phyloP scores from a whole-genome alignment of 2,888 invertebrate species.

The Oxycera nigricornis region DNA sequence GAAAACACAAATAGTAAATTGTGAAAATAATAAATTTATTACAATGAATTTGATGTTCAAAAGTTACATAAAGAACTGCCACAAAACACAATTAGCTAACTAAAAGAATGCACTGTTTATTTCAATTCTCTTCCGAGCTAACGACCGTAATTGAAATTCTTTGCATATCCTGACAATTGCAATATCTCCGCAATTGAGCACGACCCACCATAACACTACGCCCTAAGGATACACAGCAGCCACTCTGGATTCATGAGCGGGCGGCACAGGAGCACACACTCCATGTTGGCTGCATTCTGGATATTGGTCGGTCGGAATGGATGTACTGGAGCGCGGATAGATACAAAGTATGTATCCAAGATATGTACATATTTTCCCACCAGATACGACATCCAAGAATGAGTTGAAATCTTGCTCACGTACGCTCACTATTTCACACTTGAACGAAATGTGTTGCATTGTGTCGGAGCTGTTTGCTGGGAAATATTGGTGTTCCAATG shows the following conservation, averaged over 20 bases:
- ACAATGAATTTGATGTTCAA: no score
- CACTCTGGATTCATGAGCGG: background rate
- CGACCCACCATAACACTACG: background rate
- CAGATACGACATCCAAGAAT: background rate
- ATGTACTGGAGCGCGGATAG: no score
- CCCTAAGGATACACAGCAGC: background rate
- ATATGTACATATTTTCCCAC: background rate
- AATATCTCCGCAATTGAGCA: background rate
- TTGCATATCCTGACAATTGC: background rate
- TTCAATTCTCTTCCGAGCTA: no score
- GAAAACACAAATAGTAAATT: no score
- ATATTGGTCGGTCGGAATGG: no score
- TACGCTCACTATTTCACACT: background rate
- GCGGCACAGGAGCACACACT: background rate
- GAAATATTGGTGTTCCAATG: no score
- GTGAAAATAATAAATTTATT: no score
- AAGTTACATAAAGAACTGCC: no score
- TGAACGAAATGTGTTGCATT: background rate
- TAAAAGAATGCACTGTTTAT: no score
- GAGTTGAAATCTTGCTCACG: background rate
- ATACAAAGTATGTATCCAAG: background rate
- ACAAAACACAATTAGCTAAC: no score
- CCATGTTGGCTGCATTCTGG: background rate
- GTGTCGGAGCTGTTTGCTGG: no score
- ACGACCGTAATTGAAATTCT: background rate